Evolutionary conservation across 2,113 vertebrate species (phyloP).

Genomic region (Chaetura pelagica): DNA sequence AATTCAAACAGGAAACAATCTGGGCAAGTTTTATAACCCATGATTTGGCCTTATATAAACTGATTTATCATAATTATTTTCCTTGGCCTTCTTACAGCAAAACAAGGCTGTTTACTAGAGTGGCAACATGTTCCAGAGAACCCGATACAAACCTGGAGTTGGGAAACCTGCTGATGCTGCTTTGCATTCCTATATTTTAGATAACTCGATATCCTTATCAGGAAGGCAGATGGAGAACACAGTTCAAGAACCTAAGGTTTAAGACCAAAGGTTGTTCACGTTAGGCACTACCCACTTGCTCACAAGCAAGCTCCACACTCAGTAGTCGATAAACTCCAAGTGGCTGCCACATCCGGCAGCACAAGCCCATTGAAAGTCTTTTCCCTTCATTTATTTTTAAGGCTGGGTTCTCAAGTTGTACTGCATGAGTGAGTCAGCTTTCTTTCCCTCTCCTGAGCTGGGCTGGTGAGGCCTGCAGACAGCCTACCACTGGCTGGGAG

Average conservation of each 20-base stretch:
- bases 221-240: neutral
- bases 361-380: neutral
- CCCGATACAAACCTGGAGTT: neutral
- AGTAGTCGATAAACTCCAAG: rapidly evolving
- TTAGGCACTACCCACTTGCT: neutral
- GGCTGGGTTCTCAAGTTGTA: neutral
- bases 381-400: neutral
- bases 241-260: constrained; percentile 9
- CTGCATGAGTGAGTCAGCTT: neutral
- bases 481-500: neutral
- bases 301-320: neutral
- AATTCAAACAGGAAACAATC: constrained; percentile 36
- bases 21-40: neutral
- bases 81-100: neutral
- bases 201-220: constrained; percentile 22
- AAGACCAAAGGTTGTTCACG: neutral
- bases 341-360: neutral
- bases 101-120: neutral
- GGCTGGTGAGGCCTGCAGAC: neutral
- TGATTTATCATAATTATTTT: constrained; percentile 21
- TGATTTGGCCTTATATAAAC: neutral
- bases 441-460: rapidly evolving
- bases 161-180: constrained; percentile 39
- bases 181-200: constrained; percentile 5
- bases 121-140: neutral